Percentiles rank a stretch among this genome's conserved stretches.
Evolutionary conservation across 1,140 invertebrate species (phyloP).

Genomic region (Lucilia sericata): DNA sequence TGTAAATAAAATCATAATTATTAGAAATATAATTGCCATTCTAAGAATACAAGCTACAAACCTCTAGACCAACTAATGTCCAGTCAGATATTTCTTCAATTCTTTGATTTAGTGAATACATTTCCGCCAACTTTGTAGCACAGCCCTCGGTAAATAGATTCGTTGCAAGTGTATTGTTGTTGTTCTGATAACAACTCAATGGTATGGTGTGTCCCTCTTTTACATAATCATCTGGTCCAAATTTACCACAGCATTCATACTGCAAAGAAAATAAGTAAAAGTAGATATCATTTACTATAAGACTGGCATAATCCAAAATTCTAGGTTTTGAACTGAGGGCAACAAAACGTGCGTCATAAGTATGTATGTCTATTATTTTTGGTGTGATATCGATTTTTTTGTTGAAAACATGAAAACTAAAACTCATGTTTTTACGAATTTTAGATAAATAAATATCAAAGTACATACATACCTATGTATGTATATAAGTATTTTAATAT

Average conservation of each 20-base stretch:
- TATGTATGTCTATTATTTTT: too few species aligned
- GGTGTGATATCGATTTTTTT: too few species aligned
- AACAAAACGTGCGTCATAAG: too few species aligned
- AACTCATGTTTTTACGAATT: too few species aligned
- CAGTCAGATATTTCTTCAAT: slow-evolving; percentile 60
- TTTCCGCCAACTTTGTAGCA: slow-evolving; percentile 49
- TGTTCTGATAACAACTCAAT: slow-evolving; percentile 59
- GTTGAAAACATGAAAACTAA: too few species aligned
- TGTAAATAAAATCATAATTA: slow-evolving; percentile 36
- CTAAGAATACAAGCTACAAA: slow-evolving; percentile 45
- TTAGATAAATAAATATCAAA: too few species aligned
- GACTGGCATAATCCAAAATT: too few species aligned
- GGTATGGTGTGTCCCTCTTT: slow-evolving; percentile 54
- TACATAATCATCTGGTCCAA: slow-evolving; percentile 56
- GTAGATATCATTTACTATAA: too few species aligned
- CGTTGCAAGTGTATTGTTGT: slow-evolving; percentile 52
- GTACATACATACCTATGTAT: too few species aligned
- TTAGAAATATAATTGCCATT: not conserved
- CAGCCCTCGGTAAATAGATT: slow-evolving; percentile 58
- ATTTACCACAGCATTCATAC: slow-evolving; percentile 63
- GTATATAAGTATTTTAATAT: too few species aligned
- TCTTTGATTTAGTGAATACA: slow-evolving; percentile 54
- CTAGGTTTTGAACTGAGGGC: too few species aligned
- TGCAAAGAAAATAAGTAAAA: slow-evolving; percentile 39
- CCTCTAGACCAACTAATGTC: slow-evolving; percentile 61